These are phyloP conservation scores for Zaprionus taronus DNA, from an alignment of 1,140 invertebrate genomes.

Conservation along the genomic window DNA sequence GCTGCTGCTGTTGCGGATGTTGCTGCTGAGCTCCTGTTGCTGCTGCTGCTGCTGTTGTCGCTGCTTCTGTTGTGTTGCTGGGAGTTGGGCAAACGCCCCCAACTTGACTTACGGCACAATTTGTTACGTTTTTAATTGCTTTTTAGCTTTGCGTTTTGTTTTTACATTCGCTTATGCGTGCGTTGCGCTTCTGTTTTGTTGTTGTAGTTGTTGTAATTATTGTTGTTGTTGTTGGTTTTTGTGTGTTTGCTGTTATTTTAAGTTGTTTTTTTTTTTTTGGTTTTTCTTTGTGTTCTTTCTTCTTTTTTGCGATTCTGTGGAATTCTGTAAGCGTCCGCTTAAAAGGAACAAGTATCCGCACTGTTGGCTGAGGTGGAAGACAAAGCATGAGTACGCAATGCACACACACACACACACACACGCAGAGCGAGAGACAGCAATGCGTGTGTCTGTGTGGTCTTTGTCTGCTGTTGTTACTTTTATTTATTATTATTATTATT, in stretches of 20 bases:
- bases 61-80: constrained; percentile 14
- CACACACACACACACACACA: constrained; percentile 4
- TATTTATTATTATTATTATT: constrained; percentile 23
- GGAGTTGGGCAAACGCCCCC: constrained; percentile 63
- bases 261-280: constrained; percentile 32
- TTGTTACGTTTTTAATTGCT: constrained; percentile 76
- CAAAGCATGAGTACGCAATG: constrained; percentile 23
- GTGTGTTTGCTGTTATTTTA: constrained; percentile 23
- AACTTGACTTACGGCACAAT: constrained; percentile 78
- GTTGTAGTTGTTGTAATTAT: constrained; percentile 30
- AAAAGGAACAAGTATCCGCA: constrained; percentile 19
- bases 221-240: constrained; percentile 10
- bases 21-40: constrained; percentile 25
- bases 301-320: constrained; percentile 30
- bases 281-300: constrained; percentile 4
- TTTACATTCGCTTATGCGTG: constrained; percentile 21
- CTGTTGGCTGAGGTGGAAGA: constrained; percentile 39
- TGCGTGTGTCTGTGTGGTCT: neutral
- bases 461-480: constrained; percentile 17
- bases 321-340: constrained; percentile 15
- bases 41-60: constrained; percentile 14
- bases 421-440: neutral
- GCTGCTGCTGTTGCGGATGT: constrained; percentile 30
- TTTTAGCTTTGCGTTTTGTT: constrained; percentile 58
- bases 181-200: constrained; percentile 6